Evolutionary conservation across 2,797 vertebrate species (phyloP).

Genomic region (Scleropages formosus): DNA sequence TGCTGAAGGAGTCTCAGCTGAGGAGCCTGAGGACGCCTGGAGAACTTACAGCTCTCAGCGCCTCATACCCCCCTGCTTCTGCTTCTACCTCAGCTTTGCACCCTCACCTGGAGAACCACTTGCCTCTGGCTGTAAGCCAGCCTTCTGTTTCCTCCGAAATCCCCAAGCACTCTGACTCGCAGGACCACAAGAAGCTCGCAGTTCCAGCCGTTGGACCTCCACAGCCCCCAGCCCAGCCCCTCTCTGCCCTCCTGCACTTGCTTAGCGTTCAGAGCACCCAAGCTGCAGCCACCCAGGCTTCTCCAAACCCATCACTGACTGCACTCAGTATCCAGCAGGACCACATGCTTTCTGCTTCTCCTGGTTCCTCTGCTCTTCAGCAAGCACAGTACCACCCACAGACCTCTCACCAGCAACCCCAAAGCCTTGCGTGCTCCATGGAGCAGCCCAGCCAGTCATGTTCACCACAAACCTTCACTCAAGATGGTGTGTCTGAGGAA

Average conservation of each 20-base stretch:
- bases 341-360: slow-evolving; percentile 31
- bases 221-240: slow-evolving; percentile 48
- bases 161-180: slow-evolving; percentile 57
- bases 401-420: slow-evolving; percentile 30
- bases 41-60: slow-evolving; percentile 54
- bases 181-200: slow-evolving; percentile 63
- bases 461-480: slow-evolving; percentile 35
- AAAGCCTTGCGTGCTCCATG: slow-evolving; percentile 33
- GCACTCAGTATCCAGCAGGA: slow-evolving; percentile 35
- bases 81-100: slow-evolving; percentile 44
- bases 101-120: slow-evolving; percentile 56
- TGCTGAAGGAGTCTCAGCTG: slow-evolving; percentile 69
- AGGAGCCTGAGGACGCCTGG: slow-evolving; percentile 56
- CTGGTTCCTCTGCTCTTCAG: slow-evolving; percentile 24
- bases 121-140: slow-evolving; percentile 42
- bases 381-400: slow-evolving; percentile 31
- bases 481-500: slow-evolving; percentile 34
- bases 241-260: slow-evolving; percentile 57
- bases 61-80: slow-evolving; percentile 61
- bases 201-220: neutral
- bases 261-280: slow-evolving; percentile 38
- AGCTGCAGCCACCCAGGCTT: slow-evolving; percentile 19
- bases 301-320: slow-evolving; percentile 19
- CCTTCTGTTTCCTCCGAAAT: slow-evolving; percentile 39
- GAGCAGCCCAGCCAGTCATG: slow-evolving; percentile 34